A percentile compares a stretch with the other conserved stretches of the same genome.
These are phyloP conservation scores for Aphrophora alni DNA, from an alignment of 2,888 invertebrate species.

Conservation along the genomic window DNA sequence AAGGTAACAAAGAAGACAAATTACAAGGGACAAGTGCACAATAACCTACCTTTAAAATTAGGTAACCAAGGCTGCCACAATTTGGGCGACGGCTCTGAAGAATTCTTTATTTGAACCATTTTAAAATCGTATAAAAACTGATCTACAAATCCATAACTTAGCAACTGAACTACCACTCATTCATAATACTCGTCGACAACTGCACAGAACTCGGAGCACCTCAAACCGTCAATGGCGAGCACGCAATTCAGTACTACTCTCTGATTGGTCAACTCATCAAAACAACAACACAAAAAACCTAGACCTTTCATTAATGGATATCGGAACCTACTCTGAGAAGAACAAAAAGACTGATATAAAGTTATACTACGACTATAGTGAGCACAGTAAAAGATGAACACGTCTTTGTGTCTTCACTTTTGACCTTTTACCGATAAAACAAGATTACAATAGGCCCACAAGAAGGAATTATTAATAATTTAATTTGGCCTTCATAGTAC, in stretches of 20 bases:
- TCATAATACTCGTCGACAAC: not conserved
- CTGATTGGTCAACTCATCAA: not conserved
- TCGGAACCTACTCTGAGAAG: not conserved
- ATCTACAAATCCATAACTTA: too few relatives aligned
- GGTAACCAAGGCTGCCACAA: not conserved
- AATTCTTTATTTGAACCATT: not conserved
- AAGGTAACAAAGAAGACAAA: too few relatives aligned
- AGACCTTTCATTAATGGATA: constrained; percentile 6
- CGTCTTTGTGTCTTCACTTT: not conserved
- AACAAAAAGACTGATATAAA: not conserved
- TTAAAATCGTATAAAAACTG: too few relatives aligned
- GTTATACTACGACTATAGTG: not conserved
- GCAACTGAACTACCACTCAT: not conserved
- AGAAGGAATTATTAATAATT: too few relatives aligned
- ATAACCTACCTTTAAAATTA: not conserved
- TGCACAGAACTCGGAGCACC: not conserved
- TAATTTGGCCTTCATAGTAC: too few relatives aligned
- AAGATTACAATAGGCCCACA: too few relatives aligned
- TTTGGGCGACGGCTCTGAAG: not conserved
- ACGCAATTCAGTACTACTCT: not conserved
- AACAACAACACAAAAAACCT: constrained; percentile 2
- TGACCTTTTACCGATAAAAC: too few relatives aligned
- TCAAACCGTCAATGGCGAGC: not conserved
- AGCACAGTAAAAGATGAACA: constrained; percentile 42
- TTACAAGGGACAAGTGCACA: too few relatives aligned